phyloP scores from a whole-genome alignment of 2,113 vertebrate species.

The Garra rufa region DNA sequence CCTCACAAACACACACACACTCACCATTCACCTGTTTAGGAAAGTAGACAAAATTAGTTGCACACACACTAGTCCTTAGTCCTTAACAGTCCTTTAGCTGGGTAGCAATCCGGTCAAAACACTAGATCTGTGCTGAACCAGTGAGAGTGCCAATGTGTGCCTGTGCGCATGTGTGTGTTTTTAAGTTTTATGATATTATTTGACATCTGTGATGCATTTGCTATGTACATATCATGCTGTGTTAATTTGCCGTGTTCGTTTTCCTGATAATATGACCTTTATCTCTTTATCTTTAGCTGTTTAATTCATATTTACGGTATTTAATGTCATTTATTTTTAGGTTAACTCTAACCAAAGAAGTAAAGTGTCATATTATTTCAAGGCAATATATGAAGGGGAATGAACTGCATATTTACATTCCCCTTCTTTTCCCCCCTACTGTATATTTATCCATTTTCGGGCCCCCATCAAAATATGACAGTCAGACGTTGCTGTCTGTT shows the following conservation, averaged over 20 bases:
- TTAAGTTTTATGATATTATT: constrained; percentile 16
- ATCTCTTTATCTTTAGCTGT: neutral
- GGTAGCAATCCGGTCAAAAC: neutral
- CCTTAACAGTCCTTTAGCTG: no score
- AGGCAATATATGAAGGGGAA: neutral
- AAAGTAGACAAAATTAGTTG: neutral
- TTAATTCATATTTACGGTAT: neutral
- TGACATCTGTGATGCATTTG: constrained; percentile 13
- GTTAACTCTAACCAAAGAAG: neutral
- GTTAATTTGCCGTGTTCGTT: constrained; percentile 37
- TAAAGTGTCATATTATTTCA: constrained; percentile 11
- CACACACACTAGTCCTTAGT: no score
- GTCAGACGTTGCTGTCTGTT: constrained; percentile 74
- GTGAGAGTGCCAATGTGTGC: constrained; percentile 44
- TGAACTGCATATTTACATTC: constrained; percentile 38
- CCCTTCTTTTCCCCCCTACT: constrained; percentile 1
- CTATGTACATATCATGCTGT: constrained; percentile 42
- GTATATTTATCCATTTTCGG: constrained; percentile 52
- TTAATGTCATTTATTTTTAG: neutral
- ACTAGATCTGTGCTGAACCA: constrained; percentile 25
- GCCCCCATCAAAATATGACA: constrained; percentile 72
- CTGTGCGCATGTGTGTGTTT: constrained; percentile 40
- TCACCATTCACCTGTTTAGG: constrained; percentile 6
- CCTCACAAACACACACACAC: neutral
- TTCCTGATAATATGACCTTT: constrained; percentile 32